phyloP scores from a whole-genome alignment of 2,113 vertebrate species.

The Acrocephalus arundinaceus region DNA sequence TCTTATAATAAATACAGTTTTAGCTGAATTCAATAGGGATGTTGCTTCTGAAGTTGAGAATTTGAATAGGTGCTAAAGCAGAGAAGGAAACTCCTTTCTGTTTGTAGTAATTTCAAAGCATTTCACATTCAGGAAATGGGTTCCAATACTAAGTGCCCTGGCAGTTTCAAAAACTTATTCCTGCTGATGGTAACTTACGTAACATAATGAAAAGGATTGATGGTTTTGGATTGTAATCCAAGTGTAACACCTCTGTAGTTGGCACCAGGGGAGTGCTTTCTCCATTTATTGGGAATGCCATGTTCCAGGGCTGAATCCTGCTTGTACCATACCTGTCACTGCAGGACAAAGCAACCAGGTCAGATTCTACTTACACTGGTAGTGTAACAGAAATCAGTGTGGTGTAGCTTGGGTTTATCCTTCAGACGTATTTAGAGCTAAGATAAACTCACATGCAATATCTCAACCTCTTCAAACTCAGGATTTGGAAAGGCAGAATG shows the following conservation, averaged over 20 bases:
- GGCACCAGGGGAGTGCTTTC: neutral
- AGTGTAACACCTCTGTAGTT: neutral
- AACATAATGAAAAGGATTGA: neutral
- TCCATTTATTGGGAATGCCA: accelerated
- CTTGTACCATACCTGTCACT: neutral
- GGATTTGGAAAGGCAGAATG: neutral
- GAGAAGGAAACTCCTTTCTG: neutral
- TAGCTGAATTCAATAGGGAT: neutral
- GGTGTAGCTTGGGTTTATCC: neutral
- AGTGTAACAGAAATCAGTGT: neutral
- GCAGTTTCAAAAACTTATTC: neutral
- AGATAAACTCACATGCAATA: neutral
- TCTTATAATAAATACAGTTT: neutral
- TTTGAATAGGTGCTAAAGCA: neutral
- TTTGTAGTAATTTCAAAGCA: neutral
- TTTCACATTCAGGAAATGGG: neutral
- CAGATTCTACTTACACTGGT: neutral
- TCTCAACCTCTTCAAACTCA: neutral
- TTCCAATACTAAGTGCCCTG: neutral
- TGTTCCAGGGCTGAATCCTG: neutral
- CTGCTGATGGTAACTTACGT: neutral
- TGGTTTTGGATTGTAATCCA: neutral
- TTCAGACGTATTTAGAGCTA: neutral
- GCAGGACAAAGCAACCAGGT: neutral
- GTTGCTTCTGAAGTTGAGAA: neutral